Base-by-base conservation (phyloP, 2,797 vertebrate species). In the Cryptoblepharus egeriae region DNA sequence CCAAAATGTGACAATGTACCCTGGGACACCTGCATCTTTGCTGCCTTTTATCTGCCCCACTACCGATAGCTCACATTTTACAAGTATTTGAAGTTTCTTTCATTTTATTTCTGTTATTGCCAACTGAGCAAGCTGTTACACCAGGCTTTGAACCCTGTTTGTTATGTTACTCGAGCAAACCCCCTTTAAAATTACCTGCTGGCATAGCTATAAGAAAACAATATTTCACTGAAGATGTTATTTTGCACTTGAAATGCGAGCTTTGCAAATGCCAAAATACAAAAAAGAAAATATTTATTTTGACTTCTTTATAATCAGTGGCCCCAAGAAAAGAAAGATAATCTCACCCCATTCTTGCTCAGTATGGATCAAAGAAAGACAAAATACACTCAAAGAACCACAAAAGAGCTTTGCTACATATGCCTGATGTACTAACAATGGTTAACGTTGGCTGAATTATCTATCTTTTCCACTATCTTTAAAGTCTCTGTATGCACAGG, bases 111-210 rank as follows among this genome's bases (percentile, higher is more conserved):
- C 49, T 52, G 57, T 69, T 78, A 45, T 22, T 57, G 30, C 39
- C 64, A 55, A 83, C n/a, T 8, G 68, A 49, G 64, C 32, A 26
- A 35, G 64, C 24, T 69, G 52, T 73, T 76, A 80, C n/a, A 67
- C 82, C 74, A 80, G 90, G 60, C 5, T 42, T 39, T 76, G 13
- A 63, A 6, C 67, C 65, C 68, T 79, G 18, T 57, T 85, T 77
- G 69, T 79, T 63, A 61, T 79, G 1, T 0, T 61, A 82, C 73
- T 0, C 5, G 75, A 1, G 42, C 1, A 28, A 42, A 13, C 1
- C 2, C 37, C 64, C 58, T 52, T n/a, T 77, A 49, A 76, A 2
- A 30, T 30, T 45, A 37, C 26, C 26, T 55, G 49, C 22, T 35
- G 49, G 30, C 61, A 30, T 20, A n/a, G 5, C 26, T 20, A 63